These are phyloP conservation scores for Cryptocephalus moraei DNA, from an alignment of 2,888 invertebrate species.

Conservation along the genomic window DNA sequence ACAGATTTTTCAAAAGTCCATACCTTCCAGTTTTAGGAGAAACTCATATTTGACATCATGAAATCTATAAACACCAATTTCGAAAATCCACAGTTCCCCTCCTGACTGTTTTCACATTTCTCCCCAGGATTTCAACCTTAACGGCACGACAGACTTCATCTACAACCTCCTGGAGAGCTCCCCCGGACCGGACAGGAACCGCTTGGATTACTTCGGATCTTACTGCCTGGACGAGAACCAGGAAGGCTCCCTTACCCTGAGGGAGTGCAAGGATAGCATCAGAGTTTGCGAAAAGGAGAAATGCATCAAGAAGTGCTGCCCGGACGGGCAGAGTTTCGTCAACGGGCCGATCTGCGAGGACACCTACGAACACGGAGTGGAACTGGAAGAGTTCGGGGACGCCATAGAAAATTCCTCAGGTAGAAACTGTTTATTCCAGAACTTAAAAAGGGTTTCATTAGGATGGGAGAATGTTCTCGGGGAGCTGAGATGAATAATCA, in stretches of 20 bases:
- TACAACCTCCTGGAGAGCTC: too few species aligned
- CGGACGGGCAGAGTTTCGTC: constrained; percentile 43
- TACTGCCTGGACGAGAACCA: constrained; percentile 19
- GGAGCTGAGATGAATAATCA: too few species aligned
- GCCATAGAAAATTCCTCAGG: constrained; percentile 20
- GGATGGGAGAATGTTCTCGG: too few species aligned
- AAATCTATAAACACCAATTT: too few species aligned
- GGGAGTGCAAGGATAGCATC: constrained; percentile 20
- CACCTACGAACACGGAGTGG: constrained; percentile 24
- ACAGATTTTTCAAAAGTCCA: too few species aligned
- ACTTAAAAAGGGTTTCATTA: too few species aligned
- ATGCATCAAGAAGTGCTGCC: constrained; percentile 47
- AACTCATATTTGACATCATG: too few species aligned
- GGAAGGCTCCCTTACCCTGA: constrained; percentile 14
- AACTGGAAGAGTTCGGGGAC: constrained; percentile 13
- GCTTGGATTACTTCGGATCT: constrained; percentile 1
- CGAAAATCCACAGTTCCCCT: too few species aligned
- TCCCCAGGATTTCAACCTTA: too few species aligned
- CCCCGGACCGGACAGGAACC: background rate
- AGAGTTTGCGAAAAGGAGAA: constrained; percentile 19
- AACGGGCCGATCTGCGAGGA: constrained; percentile 21
- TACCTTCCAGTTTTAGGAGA: too few species aligned
- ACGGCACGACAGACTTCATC: too few species aligned
- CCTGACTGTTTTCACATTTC: too few species aligned
- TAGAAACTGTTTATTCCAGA: constrained; percentile 1